phyloP scores from a whole-genome alignment of 2,888 invertebrate genomes.

The Pachliopta kotzebuea region DNA sequence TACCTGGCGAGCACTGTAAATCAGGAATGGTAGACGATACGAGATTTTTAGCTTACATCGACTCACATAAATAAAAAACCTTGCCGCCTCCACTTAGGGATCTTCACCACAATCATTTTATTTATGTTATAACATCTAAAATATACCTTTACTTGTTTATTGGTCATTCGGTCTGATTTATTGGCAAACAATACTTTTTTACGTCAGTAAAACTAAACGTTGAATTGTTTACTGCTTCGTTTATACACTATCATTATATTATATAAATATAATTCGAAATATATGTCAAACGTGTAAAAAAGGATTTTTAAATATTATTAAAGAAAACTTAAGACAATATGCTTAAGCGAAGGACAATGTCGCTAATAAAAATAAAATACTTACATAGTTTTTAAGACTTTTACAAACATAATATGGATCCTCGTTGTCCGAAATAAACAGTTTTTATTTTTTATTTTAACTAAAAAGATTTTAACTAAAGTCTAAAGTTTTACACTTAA shows the following conservation, averaged over 20 bases:
- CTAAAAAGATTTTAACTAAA: too few species aligned
- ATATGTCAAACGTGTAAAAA: too few species aligned
- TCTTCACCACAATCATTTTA: constrained; percentile 17
- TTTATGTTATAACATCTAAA: constrained; percentile 16
- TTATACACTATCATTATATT: neutral
- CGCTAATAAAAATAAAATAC: too few species aligned
- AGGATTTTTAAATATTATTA: too few species aligned
- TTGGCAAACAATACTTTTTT: neutral
- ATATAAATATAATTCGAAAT: too few species aligned
- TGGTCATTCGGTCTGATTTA: neutral
- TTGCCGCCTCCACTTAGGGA: constrained; percentile 13
- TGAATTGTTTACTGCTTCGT: neutral
- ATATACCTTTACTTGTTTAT: constrained; percentile 4
- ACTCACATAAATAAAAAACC: constrained; percentile 27
- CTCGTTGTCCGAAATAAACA: too few species aligned
- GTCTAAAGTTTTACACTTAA: too few species aligned
- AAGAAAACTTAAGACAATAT: too few species aligned
- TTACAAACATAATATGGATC: too few species aligned
- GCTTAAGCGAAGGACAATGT: too few species aligned
- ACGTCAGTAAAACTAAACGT: neutral
- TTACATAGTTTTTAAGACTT: too few species aligned
- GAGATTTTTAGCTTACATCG: constrained; percentile 29
- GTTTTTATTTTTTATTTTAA: too few species aligned
- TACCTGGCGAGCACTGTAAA: constrained; percentile 28
- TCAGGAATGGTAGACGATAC: constrained; percentile 26